phyloP scores from a whole-genome alignment of 1,140 invertebrate species.

The Aphelinus certus region DNA sequence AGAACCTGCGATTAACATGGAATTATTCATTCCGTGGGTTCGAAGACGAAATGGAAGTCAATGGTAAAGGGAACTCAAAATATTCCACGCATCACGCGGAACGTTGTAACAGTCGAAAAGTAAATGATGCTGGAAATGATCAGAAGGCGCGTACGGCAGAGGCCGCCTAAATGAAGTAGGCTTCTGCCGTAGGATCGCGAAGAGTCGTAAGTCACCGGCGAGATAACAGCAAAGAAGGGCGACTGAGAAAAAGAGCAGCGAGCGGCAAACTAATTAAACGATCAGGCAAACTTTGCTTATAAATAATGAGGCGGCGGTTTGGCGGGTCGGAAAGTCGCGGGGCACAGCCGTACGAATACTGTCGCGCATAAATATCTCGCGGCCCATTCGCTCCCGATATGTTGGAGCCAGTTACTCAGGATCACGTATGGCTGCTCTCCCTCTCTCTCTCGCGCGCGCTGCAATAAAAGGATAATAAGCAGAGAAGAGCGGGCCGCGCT shows the following conservation, averaged over 20 bases:
- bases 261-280: background rate
- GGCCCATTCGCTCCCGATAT: background rate
- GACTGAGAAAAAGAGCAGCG: background rate
- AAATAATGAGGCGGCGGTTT: slow-evolving; percentile 1
- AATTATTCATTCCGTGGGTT: too few species aligned
- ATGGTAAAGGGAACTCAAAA: too few species aligned
- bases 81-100: too few species aligned
- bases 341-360: background rate
- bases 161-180: too few species aligned
- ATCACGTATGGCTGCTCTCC: background rate
- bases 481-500: background rate
- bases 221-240: too few species aligned
- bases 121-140: too few species aligned
- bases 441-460: background rate
- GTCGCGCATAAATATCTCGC: slow-evolving; percentile 6
- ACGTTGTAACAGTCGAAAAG: too few species aligned
- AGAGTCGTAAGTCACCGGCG: too few species aligned
- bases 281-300: slow-evolving; percentile 26
- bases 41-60: too few species aligned
- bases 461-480: slow-evolving; percentile 32
- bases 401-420: slow-evolving; percentile 21
- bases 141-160: too few species aligned
- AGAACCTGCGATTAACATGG: too few species aligned
- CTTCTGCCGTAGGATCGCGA: too few species aligned
- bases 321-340: background rate